Conservation (phyloP, 2,797 vertebrate genomes). For the Propithecus perrieri region DNA sequence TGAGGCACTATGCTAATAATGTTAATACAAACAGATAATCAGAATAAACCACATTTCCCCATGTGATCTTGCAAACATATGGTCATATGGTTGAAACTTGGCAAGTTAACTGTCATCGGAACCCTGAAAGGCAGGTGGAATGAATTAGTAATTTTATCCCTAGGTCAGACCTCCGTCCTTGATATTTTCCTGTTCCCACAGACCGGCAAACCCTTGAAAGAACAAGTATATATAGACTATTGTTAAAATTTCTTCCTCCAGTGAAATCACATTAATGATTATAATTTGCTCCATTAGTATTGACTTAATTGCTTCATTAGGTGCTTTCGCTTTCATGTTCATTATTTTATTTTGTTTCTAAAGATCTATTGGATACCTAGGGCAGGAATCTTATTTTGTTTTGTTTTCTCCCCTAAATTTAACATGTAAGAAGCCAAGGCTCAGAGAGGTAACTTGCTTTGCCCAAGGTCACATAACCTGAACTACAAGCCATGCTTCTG, state of each 20-base stretch:
- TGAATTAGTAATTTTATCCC: constrained; percentile 71
- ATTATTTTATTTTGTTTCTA: constrained; percentile 19
- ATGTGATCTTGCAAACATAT: constrained; percentile 62
- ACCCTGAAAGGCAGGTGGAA: constrained; percentile 68
- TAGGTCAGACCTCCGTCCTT: constrained; percentile 49
- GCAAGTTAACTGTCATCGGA: constrained; percentile 72
- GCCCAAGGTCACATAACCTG: background rate
- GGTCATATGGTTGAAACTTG: constrained; percentile 76
- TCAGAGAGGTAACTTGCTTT: background rate
- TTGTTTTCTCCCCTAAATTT: background rate
- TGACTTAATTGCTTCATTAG: background rate
- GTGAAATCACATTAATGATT: background rate
- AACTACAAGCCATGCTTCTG: background rate
- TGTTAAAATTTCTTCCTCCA: background rate
- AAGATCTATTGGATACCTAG: background rate
- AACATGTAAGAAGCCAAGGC: background rate
- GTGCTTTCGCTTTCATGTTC: background rate
- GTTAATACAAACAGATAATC: constrained; percentile 67
- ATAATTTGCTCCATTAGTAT: background rate
- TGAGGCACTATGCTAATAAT: constrained; percentile 28
- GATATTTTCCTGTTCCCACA: constrained; percentile 68
- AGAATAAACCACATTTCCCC: constrained; percentile 61
- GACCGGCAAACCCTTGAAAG: constrained; percentile 19
- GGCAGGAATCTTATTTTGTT: background rate
- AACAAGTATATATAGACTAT: background rate